Base-by-base conservation (phyloP, 2,888 invertebrate genomes). In the Aleiodes testaceus region DNA sequence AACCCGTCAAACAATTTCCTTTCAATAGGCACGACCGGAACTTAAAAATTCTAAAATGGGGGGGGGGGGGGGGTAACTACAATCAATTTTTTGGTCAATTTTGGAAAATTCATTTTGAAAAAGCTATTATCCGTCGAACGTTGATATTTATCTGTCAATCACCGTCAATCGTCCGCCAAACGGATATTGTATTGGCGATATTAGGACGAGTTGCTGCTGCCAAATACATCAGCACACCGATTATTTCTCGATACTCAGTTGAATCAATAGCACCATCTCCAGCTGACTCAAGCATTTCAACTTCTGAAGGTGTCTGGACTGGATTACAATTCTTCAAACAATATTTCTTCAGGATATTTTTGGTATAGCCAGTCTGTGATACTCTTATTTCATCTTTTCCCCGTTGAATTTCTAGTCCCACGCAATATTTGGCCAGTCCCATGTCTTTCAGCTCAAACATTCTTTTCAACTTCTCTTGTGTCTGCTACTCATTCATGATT, bases 391-490 rank as follows among this genome's bases (percentile, higher is more conserved):
- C 26, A 1, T 47, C 26, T 9, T 18, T 12, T 4, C 1, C 42
- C 14, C 55, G 70, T 1, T 11, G n/a, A 12, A 70, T 55, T 14
- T 70, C 65, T 3, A 70, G 18, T 1, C 55, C 70, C 3, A 55
- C 44, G 45, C 52, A 66, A 16, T 65, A 22, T 44, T 45, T 26
- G 9, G 47, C 65, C 1, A 30, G 9, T 11, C 70, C 55, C 11
- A 70, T 42, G 44, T 70, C 61, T 16, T 61, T 66, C 18, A 66
- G 20, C 9, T 66, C 47, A 30, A 66, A 70, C 11, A 47, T 9
- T 36, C 45, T 11, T 6, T 18, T 11, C 36, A 70, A 14, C 14
- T 45, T 2, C 6, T n/a, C 7, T 36, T 66, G 16, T 1, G 45
- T 12, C 9, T 3, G 2, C 6, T 18, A 70, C 30, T n/a, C 45